Evolutionary conservation across 2,797 vertebrate species (phyloP), one percentile per base, ranked within the genome.

Genomic region (Adelosebastes latens): DNA sequence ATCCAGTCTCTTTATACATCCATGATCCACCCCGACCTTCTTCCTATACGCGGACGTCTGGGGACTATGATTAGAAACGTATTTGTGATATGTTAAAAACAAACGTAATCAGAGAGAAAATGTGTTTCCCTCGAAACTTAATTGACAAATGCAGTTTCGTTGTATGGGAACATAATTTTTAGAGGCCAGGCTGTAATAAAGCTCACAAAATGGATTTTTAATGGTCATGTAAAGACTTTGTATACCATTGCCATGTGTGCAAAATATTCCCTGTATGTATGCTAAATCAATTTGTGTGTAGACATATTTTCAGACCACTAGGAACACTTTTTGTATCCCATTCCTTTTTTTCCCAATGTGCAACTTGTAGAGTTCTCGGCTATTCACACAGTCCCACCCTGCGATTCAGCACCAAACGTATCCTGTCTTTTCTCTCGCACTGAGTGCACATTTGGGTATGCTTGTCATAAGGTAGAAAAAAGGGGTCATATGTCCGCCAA

Each of bases 381-480:
- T 49, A 80, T 84, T 84, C 76, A 31, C 39, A 53, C 77, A 77
- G 69, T 79, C 84, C 72, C 79, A 77, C 67, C 72, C 80, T 73
- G 71, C 25, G 63, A 83, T 85, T 89, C 77, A 84, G 75, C 58
- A 84, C 73, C 58, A 66, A 89, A 89, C 81, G 39, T 69, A 82
- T 84, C 75, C 76, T 64, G 39, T 76, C 73, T 82, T 82, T 83
- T 85, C 83, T 81, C 65, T 81, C 72, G 62, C 63, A 63, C 63
- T 77, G 52, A 88, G 75, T 77, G 79, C 80, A 87, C 84, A 84
- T 87, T 88, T 82, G 86, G 69, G 79, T 86, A 63, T 86, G 87
- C 91, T 91, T 93, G 88, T 90, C 85, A 78, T 84, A 66, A 71
- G 70, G 75, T 79, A 89, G 67, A 91, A 46, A 84, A 87, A 61